Base-by-base conservation (phyloP, 2,888 invertebrate genomes). In the Neoscelio sp. region DNA sequence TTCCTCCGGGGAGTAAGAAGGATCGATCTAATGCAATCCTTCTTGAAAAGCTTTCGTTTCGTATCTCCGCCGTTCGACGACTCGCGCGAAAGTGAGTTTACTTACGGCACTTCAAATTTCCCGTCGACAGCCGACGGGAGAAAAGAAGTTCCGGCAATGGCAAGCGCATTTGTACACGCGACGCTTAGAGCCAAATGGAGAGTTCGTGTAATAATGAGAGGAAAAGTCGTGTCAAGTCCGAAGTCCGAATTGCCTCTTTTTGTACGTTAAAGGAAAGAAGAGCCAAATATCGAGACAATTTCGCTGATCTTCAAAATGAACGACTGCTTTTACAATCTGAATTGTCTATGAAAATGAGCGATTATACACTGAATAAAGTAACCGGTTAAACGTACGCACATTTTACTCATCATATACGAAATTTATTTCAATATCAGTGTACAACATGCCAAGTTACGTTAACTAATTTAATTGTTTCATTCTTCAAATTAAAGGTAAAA, bases 61-160 rank as follows among this genome's bases (percentile, higher is more conserved):
- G 10, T 17, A 15, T 30, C 28, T n/a, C n/a, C n/a, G n/a, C 12
- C 5, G n/a, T 5, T 48, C 50, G 62, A 17, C 10, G 5, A 18
- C 12, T 48, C 2, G 13, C 26, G 13, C 12, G 42, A 42, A 56
- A 40, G 42, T 23, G 18, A 62, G 54, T 79, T 79, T 79, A 71
- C 56, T 75, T 60, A 48, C 48, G 65, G 40, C 60, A 71, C 52
- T 60, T 75, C 46, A 71, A 75, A 78, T 74, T 62, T 74, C 70
- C 62, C 15, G 54, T 7, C 33, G 65, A 65, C 65, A 46, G 58
- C 10, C 48, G 33, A 56, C 52, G 52, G 13, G 17, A 18, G 33
- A 65, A 23, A 52, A 17, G 50, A 65, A 15, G 13, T 13, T n/a
- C 0, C 44, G 18, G 2, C 10, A 23, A 30, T 17, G 18, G 48